Evolutionary conservation across 2,797 vertebrate genomes (phyloP), one percentile per base, ranked within the genome.

Genomic region (Neosalanx taihuensis): DNA sequence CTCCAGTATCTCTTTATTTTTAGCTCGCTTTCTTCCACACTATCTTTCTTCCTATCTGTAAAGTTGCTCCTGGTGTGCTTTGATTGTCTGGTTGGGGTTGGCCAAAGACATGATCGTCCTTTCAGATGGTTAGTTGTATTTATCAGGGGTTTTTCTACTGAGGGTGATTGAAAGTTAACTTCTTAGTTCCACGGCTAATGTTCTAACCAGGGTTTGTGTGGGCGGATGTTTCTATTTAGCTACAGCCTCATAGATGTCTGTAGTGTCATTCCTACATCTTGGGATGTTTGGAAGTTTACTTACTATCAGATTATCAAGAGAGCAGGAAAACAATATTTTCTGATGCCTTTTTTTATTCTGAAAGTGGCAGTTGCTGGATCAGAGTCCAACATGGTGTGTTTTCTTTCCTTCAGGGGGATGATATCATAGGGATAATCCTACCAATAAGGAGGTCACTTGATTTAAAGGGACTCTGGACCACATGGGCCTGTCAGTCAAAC

Each of bases 401-500:
- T 49, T 10, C 84, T 62, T 85, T 76, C 80, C 73, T 79, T 41
- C 63, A 41, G 30, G 70, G 29, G 53, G 49, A 60, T 65, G 68
- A 69, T 70, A 35, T 58, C 56, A 41, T 67, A 75, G 76, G 84
- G 83, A 87, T 89, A 82, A 91, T 85, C 76, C 68, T 64, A 76
- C 82, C 9, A 73, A 71, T 89, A 82, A 80, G 80, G 87, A 41
- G 89, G 87, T 89, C 85, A 88, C 76, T 62, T 83, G 85, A 83
- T 51, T 85, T 82, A 85, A 51, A 57, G 56, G 77, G 26, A 74
- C 83, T 83, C 69, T 6, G 74, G 29, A 13, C 57, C 90, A 92
- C 87, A 86, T 91, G 89, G 81, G 76, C 76, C 86, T 90, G 91
- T 91, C 90, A 12, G 13, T 92, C 89, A 92, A 87, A 81, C n/a